Evolutionary conservation across 2,797 vertebrate genomes (phyloP).

Genomic region (Epinephelus malabaricus): DNA sequence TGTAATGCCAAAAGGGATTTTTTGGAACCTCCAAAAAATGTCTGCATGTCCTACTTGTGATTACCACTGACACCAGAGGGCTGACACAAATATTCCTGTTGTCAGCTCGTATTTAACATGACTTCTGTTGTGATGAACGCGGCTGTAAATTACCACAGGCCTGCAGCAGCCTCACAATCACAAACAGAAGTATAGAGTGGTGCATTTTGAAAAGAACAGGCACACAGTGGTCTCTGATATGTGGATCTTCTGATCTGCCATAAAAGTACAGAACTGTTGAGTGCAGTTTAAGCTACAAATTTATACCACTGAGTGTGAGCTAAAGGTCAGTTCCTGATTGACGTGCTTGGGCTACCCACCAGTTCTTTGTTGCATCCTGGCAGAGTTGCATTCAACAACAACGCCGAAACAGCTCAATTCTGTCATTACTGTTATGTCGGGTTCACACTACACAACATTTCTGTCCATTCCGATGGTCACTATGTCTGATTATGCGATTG

Average conservation of each 20-base stretch:
- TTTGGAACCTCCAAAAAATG: constrained; percentile 11
- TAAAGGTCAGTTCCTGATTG: too few species aligned
- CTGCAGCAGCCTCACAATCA: neutral
- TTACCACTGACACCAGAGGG: constrained; percentile 53
- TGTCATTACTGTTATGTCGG: too few species aligned
- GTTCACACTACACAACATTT: too few species aligned
- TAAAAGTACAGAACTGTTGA: neutral
- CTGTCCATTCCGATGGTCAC: too few species aligned
- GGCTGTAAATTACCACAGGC: constrained; percentile 10
- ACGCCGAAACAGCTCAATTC: too few species aligned
- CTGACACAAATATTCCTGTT: constrained; percentile 53
- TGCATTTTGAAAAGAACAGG: neutral
- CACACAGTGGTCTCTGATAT: neutral
- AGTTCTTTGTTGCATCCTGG: too few species aligned
- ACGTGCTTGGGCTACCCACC: too few species aligned
- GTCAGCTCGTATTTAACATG: constrained; percentile 45
- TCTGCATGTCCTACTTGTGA: constrained; percentile 58
- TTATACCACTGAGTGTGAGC: too few species aligned
- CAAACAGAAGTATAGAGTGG: neutral
- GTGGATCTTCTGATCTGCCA: neutral
- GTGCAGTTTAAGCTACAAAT: too few species aligned
- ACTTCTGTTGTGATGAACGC: neutral
- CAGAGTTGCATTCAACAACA: too few species aligned
- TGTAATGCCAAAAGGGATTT: constrained; percentile 33
- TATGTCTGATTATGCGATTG: too few species aligned